phyloP scores from a whole-genome alignment of 2,888 invertebrate species.

The Ptilodon capucinus region DNA sequence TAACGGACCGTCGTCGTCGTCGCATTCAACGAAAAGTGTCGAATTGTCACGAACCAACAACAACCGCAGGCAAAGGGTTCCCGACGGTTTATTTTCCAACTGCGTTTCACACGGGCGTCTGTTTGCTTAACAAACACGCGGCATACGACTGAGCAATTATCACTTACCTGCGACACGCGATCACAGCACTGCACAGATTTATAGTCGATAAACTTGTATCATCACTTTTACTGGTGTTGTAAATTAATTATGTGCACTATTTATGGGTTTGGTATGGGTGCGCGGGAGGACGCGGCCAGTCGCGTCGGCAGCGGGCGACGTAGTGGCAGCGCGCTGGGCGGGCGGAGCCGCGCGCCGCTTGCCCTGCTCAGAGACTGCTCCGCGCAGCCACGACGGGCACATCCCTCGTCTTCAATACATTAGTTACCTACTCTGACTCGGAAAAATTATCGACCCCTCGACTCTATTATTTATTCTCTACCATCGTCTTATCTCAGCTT shows the following conservation, averaged over 20 bases:
- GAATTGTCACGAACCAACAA: conserved; percentile 60
- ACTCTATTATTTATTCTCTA: neutral
- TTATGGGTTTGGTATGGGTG: conserved; percentile 47
- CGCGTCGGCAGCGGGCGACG: conserved; percentile 63
- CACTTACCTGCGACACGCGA: conserved; percentile 81
- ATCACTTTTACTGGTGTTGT: conserved; percentile 79
- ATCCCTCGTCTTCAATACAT: conserved; percentile 43
- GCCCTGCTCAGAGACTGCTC: conserved; percentile 32
- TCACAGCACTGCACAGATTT: conserved; percentile 79
- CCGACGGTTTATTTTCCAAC: conserved; percentile 46
- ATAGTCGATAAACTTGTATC: conserved; percentile 79
- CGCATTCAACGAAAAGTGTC: conserved; percentile 51
- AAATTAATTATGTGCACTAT: conserved; percentile 77
- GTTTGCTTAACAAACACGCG: conserved; percentile 71
- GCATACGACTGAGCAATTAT: conserved; percentile 74
- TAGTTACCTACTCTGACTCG: conserved; percentile 27
- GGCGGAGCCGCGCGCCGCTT: conserved; percentile 55
- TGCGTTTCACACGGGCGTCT: conserved; percentile 51
- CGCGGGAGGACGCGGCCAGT: conserved; percentile 58
- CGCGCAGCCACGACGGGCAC: conserved; percentile 55
- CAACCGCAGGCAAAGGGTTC: conserved; percentile 52
- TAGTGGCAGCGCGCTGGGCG: conserved; percentile 60
- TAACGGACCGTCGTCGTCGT: conserved; percentile 38
- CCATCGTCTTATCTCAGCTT: neutral
- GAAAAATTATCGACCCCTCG: conserved; percentile 34